These are phyloP conservation scores for Columba guinea DNA, from an alignment of 2,797 vertebrate genomes.

Conservation along the genomic window DNA sequence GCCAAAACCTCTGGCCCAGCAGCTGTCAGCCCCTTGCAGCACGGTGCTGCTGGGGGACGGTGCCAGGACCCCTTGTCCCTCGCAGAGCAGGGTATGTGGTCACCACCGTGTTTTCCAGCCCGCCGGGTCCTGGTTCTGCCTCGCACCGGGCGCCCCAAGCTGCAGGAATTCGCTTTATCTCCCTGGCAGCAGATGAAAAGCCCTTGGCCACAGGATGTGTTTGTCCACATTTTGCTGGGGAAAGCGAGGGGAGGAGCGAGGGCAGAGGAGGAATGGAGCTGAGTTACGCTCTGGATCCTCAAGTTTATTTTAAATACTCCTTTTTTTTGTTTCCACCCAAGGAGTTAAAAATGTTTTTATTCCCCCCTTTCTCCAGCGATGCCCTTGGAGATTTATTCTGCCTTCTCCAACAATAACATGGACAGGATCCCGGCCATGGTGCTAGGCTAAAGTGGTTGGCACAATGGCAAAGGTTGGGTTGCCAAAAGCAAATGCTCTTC, in stretches of 20 bases:
- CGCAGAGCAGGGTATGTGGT: rapidly evolving
- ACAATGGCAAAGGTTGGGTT: background rate
- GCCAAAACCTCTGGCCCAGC: background rate
- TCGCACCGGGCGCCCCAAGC: background rate
- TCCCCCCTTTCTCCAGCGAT: background rate
- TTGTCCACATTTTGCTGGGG: slow-evolving; percentile 19
- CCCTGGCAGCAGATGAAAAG: slow-evolving; percentile 64
- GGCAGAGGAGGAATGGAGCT: background rate
- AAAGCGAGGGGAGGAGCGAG: background rate
- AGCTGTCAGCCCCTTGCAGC: background rate
- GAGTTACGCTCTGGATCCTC: background rate
- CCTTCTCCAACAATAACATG: background rate
- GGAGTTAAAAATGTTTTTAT: background rate
- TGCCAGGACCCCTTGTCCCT: background rate
- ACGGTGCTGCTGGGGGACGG: rapidly evolving
- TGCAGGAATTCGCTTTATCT: slow-evolving; percentile 27
- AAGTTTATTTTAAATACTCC: background rate
- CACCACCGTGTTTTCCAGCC: background rate
- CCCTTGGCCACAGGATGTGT: slow-evolving; percentile 34
- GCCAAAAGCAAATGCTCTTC: background rate
- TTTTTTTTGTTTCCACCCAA: background rate
- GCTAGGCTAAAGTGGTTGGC: background rate
- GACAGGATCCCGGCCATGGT: rapidly evolving
- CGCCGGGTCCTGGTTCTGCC: background rate
- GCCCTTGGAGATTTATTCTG: background rate